Conservation (phyloP, 2,888 invertebrate genomes). For the Lepidocyrtoides sp. region DNA sequence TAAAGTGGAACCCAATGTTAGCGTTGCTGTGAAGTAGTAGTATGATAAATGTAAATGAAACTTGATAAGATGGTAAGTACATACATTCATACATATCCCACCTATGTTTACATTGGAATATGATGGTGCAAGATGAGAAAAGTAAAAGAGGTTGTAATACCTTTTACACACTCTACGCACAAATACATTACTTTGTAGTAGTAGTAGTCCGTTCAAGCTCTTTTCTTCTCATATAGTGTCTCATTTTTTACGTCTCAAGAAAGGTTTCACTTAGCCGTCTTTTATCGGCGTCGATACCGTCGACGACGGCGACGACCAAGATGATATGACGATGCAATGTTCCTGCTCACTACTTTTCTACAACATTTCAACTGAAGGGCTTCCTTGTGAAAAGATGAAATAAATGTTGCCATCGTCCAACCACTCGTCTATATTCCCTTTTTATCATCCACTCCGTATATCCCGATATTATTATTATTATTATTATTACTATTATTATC, state of each 20-base stretch:
- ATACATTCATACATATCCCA: not conserved
- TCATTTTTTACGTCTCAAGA: constrained; percentile 43
- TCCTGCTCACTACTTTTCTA: no score
- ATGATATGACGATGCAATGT: no score
- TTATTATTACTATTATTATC: no score
- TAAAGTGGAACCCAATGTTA: not conserved
- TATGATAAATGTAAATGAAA: constrained; percentile 32
- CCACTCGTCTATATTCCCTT: constrained; percentile 5
- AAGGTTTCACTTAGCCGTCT: constrained; percentile 58
- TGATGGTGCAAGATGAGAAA: not conserved
- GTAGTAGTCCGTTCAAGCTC: not conserved
- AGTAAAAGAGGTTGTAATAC: not conserved
- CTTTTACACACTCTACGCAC: not conserved
- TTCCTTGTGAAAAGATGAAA: constrained; percentile 69
- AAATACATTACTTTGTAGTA: not conserved
- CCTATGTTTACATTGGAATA: not conserved
- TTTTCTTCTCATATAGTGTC: constrained; percentile 9
- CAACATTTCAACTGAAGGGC: not conserved
- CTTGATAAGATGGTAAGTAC: constrained; percentile 12
- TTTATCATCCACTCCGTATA: constrained; percentile 10
- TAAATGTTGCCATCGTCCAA: no score
- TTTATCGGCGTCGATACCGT: not conserved
- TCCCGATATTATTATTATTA: no score
- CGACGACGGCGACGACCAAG: not conserved
- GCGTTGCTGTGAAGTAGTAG: not conserved